Conservation (phyloP, 2,888 invertebrate species). For the Chymomyza caudatula region DNA sequence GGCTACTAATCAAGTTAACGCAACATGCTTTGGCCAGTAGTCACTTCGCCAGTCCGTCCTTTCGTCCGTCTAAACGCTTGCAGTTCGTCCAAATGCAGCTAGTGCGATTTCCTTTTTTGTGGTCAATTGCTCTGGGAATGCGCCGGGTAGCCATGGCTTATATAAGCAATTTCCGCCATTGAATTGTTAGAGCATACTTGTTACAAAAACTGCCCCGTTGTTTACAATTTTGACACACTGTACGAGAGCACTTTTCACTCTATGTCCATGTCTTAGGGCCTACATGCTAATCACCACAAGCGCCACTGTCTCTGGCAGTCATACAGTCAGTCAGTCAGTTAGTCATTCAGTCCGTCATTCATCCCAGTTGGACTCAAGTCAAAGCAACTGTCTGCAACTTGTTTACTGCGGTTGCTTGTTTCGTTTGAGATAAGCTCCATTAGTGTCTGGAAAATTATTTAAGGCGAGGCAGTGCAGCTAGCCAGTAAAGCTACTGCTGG, state of each 20-base stretch:
- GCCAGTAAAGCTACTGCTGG: slow-evolving; percentile 38
- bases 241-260: slow-evolving; percentile 1
- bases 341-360: slow-evolving; percentile 2
- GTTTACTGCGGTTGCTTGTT: slow-evolving; percentile 72
- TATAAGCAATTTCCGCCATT: neutral
- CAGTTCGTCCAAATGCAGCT: slow-evolving; percentile 54
- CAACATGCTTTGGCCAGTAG: slow-evolving; percentile 25
- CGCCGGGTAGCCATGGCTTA: neutral
- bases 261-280: slow-evolving; percentile 38
- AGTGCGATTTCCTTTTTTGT: slow-evolving; percentile 45
- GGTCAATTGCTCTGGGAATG: slow-evolving; percentile 24
- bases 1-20: slow-evolving; percentile 63
- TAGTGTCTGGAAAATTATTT: slow-evolving; percentile 76
- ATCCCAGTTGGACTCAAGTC: slow-evolving; percentile 17
- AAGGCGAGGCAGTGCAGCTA: too few relatives aligned
- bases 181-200: neutral
- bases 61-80: neutral
- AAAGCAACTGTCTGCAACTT: slow-evolving; percentile 35
- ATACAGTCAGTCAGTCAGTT: slow-evolving; percentile 31
- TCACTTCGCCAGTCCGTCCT: too few relatives aligned
- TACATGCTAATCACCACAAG: slow-evolving; percentile 63
- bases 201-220: neutral
- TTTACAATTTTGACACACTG: slow-evolving; percentile 54
- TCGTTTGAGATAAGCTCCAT: slow-evolving; percentile 78
- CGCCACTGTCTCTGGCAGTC: slow-evolving; percentile 43